phyloP scores from a whole-genome alignment of 2,888 invertebrate species.

The Brachypalpus laphriformis region DNA sequence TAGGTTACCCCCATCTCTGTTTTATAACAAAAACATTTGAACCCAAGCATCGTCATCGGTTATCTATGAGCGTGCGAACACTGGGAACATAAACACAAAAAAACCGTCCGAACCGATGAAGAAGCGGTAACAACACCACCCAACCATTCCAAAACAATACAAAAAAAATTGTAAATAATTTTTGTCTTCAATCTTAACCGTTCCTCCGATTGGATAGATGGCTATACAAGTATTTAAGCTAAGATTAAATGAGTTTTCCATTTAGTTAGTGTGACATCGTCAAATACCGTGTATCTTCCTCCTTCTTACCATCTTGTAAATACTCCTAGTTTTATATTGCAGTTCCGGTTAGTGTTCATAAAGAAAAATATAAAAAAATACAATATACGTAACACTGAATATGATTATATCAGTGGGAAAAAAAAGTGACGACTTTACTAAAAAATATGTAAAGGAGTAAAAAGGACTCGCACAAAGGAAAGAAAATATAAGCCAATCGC shows the following conservation, averaged over 20 bases:
- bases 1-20: constrained; percentile 8
- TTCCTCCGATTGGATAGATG: constrained; percentile 54
- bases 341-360: constrained; percentile 27
- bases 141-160: constrained; percentile 43
- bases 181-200: constrained; percentile 54
- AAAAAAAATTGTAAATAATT: constrained; percentile 35
- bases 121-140: constrained; percentile 11
- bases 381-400: too few relatives aligned
- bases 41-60: constrained; percentile 33
- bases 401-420: too few relatives aligned
- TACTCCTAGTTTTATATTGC: not conserved
- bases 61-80: constrained; percentile 1
- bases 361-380: not conserved
- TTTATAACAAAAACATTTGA: constrained; percentile 24
- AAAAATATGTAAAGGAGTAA: not conserved
- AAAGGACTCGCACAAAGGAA: not conserved
- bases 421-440: not conserved
- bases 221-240: constrained; percentile 79
- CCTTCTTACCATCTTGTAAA: constrained; percentile 28
- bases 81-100: not conserved
- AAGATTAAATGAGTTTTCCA: constrained; percentile 78
- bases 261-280: constrained; percentile 80
- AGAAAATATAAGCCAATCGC: too few relatives aligned
- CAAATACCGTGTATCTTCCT: constrained; percentile 76
- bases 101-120: constrained; percentile 4